Evolutionary conservation across 2,888 invertebrate genomes (phyloP).

Genomic region (Cetonia aurata): DNA sequence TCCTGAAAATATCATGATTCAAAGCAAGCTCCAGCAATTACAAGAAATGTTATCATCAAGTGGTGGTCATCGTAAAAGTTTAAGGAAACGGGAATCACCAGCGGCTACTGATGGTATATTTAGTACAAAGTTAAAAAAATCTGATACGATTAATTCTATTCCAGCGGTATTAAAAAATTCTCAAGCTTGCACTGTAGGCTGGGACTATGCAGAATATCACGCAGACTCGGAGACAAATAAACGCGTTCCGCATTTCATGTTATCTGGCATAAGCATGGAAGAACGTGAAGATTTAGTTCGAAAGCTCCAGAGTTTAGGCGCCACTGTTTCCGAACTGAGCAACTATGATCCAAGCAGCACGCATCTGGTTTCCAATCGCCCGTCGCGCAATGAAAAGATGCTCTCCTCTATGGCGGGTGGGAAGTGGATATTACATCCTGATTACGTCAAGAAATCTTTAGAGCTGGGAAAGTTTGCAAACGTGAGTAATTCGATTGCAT

Average conservation of each 20-base stretch:
- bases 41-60: constrained; percentile 68
- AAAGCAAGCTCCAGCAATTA: constrained; percentile 68
- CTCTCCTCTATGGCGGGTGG: constrained; percentile 89
- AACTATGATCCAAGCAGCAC: constrained; percentile 76
- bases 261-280: constrained; percentile 59
- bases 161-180: constrained; percentile 61
- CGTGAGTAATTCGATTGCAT: constrained; percentile 66
- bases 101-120: constrained; percentile 54
- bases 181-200: constrained; percentile 78
- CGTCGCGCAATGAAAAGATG: constrained; percentile 88
- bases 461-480: constrained; percentile 73
- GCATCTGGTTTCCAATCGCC: constrained; percentile 82
- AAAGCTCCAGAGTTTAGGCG: constrained; percentile 69
- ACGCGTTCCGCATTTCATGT: constrained; percentile 55
- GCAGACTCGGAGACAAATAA: background rate
- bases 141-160: constrained; percentile 1
- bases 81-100: constrained; percentile 58
- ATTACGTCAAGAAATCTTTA: constrained; percentile 79
- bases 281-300: constrained; percentile 51
- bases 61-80: constrained; percentile 60
- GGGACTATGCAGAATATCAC: constrained; percentile 67
- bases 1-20: constrained; percentile 57
- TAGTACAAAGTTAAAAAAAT: constrained; percentile 5
- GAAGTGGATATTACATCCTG: constrained; percentile 88
- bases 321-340: constrained; percentile 70